These are phyloP conservation scores for Antechinus stuartii DNA, from an alignment of 2,113 vertebrate species.

Conservation along the genomic window DNA sequence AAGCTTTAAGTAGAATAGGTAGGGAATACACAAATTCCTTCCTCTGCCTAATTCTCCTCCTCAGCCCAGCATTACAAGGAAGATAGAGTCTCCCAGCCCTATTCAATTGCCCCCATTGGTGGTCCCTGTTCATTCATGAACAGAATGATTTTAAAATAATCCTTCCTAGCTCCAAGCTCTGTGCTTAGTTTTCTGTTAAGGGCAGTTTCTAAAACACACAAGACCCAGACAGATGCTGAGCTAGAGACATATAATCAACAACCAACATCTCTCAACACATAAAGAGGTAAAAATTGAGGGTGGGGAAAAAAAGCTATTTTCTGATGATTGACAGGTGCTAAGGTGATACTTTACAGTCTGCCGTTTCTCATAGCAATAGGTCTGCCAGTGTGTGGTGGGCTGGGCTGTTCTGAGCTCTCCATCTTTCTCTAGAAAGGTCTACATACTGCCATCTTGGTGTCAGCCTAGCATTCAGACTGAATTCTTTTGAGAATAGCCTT, in stretches of 20 bases:
- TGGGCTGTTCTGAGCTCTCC: background rate
- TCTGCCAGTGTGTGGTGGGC: background rate
- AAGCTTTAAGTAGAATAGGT: background rate
- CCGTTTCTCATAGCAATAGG: background rate
- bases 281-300: background rate
- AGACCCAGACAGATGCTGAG: background rate
- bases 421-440: background rate
- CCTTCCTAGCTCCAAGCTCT: background rate
- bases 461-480: background rate
- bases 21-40: background rate
- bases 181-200: background rate
- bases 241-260: background rate
- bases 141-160: background rate
- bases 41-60: background rate
- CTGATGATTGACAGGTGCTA: constrained; percentile 4
- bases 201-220: background rate
- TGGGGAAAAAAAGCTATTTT: background rate
- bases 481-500: background rate
- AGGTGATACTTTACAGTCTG: background rate
- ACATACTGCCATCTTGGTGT: background rate
- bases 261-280: background rate
- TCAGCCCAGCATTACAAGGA: background rate
- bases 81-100: background rate
- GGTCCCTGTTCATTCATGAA: background rate
- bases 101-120: background rate